These are phyloP conservation scores for Agonopterix subpropinquella DNA, from an alignment of 2,888 invertebrate species.

Conservation along the genomic window DNA sequence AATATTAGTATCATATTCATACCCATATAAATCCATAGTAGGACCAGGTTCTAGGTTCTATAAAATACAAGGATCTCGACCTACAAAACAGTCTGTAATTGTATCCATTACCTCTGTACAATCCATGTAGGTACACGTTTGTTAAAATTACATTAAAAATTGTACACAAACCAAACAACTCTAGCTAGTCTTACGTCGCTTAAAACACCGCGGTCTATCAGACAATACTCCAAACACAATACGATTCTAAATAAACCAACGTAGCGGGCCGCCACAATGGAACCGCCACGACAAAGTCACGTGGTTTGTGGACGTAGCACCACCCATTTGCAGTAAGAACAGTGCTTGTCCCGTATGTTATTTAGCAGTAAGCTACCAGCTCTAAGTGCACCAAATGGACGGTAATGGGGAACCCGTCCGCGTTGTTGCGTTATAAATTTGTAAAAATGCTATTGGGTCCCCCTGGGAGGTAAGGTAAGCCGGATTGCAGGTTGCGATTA, in stretches of 20 bases:
- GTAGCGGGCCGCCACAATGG: neutral
- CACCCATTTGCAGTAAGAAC: constrained; percentile 10
- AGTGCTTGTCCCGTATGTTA: constrained; percentile 24
- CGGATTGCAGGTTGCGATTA: neutral
- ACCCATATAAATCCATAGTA: too few relatives aligned
- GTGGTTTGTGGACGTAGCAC: neutral
- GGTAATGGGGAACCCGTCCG: constrained; percentile 26
- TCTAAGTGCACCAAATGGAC: constrained; percentile 40
- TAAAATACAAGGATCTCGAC: too few relatives aligned
- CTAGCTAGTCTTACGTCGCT: too few relatives aligned
- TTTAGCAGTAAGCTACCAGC: constrained; percentile 24
- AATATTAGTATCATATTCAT: too few relatives aligned
- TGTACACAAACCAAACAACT: too few relatives aligned
- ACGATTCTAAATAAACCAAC: neutral
- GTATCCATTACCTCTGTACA: too few relatives aligned
- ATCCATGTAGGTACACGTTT: too few relatives aligned
- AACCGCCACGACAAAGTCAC: neutral
- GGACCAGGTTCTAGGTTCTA: too few relatives aligned
- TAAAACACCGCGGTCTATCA: too few relatives aligned
- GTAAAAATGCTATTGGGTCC: constrained; percentile 19
- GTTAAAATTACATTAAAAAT: too few relatives aligned
- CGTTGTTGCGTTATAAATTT: constrained; percentile 22
- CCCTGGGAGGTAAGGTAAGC: neutral
- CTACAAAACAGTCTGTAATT: too few relatives aligned
- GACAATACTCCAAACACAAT: too few relatives aligned